Evolutionary conservation across 2,888 invertebrate genomes (phyloP).

Genomic region (Altica lythri): DNA sequence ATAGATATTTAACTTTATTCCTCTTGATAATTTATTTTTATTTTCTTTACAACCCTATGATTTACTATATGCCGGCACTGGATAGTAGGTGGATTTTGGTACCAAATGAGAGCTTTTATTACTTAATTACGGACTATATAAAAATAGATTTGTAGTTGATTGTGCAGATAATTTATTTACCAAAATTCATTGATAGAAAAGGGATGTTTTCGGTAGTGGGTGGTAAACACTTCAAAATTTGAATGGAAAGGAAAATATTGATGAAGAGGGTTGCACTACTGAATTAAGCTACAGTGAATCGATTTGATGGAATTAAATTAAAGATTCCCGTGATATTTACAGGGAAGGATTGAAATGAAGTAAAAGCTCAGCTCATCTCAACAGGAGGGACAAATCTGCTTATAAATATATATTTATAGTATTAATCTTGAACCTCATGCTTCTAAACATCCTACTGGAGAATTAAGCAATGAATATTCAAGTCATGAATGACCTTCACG

Average conservation of each 20-base stretch:
- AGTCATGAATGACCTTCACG: no score
- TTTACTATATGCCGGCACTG: no score
- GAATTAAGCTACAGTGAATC: not conserved
- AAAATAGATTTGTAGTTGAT: conserved; percentile 32
- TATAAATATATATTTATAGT: no score
- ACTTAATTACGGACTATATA: conserved; percentile 32
- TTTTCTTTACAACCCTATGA: no score
- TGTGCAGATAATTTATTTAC: conserved; percentile 22
- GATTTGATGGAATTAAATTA: not conserved
- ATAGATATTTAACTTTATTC: no score
- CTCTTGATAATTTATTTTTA: no score
- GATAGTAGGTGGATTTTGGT: conserved; percentile 23
- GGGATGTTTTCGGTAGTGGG: conserved; percentile 11
- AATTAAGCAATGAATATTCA: no score
- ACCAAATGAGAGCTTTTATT: conserved; percentile 35
- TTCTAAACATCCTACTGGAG: no score
- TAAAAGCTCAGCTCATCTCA: not conserved
- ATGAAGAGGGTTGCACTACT: no score
- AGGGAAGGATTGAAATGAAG: not conserved
- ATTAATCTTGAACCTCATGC: no score
- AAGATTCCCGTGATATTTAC: not conserved
- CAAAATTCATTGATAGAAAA: conserved; percentile 6
- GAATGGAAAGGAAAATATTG: not conserved
- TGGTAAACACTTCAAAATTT: conserved; percentile 8
- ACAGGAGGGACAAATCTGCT: no score